A percentile compares a stretch with the other conserved stretches of the same genome.
These are phyloP conservation scores for Micromesistius poutassou DNA, from an alignment of 2,797 vertebrate species.

Conservation along the genomic window DNA sequence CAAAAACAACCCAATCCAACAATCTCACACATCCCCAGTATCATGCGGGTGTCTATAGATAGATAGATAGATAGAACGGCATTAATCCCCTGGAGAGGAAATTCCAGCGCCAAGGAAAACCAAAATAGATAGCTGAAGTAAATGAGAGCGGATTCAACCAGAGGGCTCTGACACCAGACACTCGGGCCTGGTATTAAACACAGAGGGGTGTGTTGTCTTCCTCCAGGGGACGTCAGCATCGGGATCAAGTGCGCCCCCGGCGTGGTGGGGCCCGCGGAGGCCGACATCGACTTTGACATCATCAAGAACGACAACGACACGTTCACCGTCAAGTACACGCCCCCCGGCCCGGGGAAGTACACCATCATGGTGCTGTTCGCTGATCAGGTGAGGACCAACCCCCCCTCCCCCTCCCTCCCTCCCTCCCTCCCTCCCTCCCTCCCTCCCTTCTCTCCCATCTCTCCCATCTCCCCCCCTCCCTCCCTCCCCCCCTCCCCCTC, in stretches of 20 bases:
- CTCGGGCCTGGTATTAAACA: not conserved
- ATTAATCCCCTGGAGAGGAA: no score
- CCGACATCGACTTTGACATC: conserved; percentile 93
- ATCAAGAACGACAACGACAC: conserved; percentile 97
- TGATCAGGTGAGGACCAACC: conserved; percentile 78
- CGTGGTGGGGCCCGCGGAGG: conserved; percentile 84
- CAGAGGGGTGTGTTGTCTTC: not conserved
- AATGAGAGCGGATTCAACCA: no score
- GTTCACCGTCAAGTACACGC: conserved; percentile 92
- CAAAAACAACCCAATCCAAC: not conserved
- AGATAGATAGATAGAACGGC: no score
- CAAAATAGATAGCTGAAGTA: no score
- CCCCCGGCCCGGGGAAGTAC: conserved; percentile 84
- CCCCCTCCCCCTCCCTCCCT: no score
- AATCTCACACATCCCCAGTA: not conserved
- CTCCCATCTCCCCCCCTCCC: no score
- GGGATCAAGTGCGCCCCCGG: conserved; percentile 90
- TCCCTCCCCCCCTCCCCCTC: no score
- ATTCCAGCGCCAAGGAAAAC: no score
- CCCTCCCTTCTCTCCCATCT: no score
- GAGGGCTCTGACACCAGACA: not conserved
- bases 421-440: no score
- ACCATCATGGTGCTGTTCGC: conserved; percentile 97
- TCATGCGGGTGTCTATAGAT: not conserved
- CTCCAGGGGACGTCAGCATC: conserved; percentile 88